Conservation (phyloP, 2,113 vertebrate species). For the Paedocypris sp. region DNA sequence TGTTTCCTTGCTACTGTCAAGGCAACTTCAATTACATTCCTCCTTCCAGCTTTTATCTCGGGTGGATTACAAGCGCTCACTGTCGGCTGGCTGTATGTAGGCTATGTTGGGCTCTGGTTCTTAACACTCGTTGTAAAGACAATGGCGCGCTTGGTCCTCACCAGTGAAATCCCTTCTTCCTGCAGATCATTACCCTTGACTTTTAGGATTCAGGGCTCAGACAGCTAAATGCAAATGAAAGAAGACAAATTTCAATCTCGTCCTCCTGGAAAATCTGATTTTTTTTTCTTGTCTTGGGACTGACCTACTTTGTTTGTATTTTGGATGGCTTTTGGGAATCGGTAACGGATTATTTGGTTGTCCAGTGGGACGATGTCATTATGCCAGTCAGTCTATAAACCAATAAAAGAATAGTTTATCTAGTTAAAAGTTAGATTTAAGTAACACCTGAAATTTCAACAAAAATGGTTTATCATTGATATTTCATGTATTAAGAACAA, state of each 20-base stretch:
- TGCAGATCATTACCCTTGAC: slow-evolving; percentile 28
- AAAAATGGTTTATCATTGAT: no score
- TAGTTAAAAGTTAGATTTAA: no score
- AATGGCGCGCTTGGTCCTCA: slow-evolving; percentile 44
- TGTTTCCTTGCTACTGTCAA: slow-evolving; percentile 48
- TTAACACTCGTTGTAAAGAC: slow-evolving; percentile 40
- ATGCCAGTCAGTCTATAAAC: no score
- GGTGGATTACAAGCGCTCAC: slow-evolving; percentile 50
- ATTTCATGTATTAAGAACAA: no score
- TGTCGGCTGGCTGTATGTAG: slow-evolving; percentile 42
- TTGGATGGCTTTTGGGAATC: slow-evolving; percentile 47
- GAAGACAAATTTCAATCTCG: neutral
- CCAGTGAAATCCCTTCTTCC: slow-evolving; percentile 35
- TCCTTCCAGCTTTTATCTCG: slow-evolving; percentile 50
- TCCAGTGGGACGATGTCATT: neutral
- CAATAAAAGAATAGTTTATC: no score
- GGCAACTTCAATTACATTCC: slow-evolving; percentile 54
- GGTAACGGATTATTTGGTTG: slow-evolving; percentile 40
- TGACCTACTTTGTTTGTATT: slow-evolving; percentile 57
- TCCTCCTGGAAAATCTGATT: slow-evolving; percentile 36
- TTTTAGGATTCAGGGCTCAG: slow-evolving; percentile 41
- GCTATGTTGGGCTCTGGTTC: slow-evolving; percentile 43
- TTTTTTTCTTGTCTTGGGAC: slow-evolving; percentile 49
- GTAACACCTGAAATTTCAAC: no score
- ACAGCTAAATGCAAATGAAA: slow-evolving; percentile 29